A percentile compares a stretch with the other conserved stretches of the same genome.
Evolutionary conservation across 2,113 vertebrate species (phyloP).

Genomic region (Caloenas nicobarica): DNA sequence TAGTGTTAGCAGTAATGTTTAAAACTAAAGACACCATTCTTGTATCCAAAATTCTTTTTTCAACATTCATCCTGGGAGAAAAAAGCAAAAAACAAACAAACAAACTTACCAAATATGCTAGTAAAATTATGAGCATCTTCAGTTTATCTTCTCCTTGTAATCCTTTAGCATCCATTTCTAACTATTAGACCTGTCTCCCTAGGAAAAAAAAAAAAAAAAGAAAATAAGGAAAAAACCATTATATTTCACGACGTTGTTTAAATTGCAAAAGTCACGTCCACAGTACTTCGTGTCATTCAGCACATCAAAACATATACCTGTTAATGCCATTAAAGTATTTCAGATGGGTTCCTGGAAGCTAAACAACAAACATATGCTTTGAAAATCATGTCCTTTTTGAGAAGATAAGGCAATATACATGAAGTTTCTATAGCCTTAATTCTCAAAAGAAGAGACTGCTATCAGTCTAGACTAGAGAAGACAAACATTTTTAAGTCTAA

Average conservation of each 20-base stretch:
- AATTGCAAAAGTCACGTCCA: background rate
- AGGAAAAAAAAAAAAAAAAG: background rate
- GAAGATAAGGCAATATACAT: background rate
- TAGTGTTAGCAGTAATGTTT: background rate
- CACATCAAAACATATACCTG: background rate
- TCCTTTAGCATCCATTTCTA: constrained; percentile 64
- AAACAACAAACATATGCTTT: background rate
- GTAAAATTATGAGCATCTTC: constrained; percentile 47
- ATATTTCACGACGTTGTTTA: background rate
- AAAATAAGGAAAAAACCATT: background rate
- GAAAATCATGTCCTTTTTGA: background rate
- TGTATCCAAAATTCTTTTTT: background rate
- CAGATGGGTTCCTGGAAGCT: background rate
- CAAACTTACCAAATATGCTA: constrained; percentile 71
- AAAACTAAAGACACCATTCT: background rate
- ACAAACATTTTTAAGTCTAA: background rate
- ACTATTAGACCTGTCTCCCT: background rate
- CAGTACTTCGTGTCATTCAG: background rate
- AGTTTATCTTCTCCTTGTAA: constrained; percentile 39
- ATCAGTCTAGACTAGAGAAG: background rate
- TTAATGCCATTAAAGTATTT: background rate
- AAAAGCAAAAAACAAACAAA: background rate
- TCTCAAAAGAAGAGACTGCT: background rate
- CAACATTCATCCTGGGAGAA: background rate
- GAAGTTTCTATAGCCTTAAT: background rate